Percentiles rank a stretch among this genome's conserved stretches.
These are phyloP conservation scores for Erebia aethiops DNA, from an alignment of 2,888 invertebrate genomes.

Conservation along the genomic window DNA sequence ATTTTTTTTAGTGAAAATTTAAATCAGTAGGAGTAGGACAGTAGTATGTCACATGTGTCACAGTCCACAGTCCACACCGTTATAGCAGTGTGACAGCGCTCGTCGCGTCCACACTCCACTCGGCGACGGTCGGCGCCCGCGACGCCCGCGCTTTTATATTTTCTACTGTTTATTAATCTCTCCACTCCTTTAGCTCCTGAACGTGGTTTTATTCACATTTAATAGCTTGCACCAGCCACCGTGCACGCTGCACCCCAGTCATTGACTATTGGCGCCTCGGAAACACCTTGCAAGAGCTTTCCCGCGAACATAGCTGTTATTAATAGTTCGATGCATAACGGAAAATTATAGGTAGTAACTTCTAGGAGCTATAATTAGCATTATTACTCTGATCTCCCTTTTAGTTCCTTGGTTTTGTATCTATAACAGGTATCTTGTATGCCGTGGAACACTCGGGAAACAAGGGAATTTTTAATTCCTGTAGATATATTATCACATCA, in stretches of 20 bases:
- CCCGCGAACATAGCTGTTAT: not conserved
- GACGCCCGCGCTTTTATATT: not conserved
- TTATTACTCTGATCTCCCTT: not conserved
- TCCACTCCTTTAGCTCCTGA: not conserved
- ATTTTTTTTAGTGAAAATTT: too few relatives aligned
- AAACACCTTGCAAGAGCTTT: too few relatives aligned
- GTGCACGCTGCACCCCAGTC: not conserved
- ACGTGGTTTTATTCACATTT: not conserved
- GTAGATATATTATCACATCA: too few relatives aligned
- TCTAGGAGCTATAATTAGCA: not conserved
- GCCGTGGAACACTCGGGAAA: too few relatives aligned
- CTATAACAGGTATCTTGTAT: too few relatives aligned
- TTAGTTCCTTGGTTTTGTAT: not conserved
- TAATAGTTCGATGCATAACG: constrained; percentile 2
- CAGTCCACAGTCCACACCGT: too few relatives aligned
- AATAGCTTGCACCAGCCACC: not conserved
- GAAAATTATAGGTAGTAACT: not conserved
- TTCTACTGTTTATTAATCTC: not conserved
- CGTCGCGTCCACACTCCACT: not conserved
- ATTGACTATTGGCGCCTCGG: too few relatives aligned
- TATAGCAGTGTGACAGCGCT: not conserved
- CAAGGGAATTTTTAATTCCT: too few relatives aligned
- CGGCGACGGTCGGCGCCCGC: constrained; percentile 3
- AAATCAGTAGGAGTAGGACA: too few relatives aligned
- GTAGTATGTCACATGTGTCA: too few relatives aligned